Base-by-base conservation (phyloP, 2,113 vertebrate species). In the Neolamprologus hecqui region DNA sequence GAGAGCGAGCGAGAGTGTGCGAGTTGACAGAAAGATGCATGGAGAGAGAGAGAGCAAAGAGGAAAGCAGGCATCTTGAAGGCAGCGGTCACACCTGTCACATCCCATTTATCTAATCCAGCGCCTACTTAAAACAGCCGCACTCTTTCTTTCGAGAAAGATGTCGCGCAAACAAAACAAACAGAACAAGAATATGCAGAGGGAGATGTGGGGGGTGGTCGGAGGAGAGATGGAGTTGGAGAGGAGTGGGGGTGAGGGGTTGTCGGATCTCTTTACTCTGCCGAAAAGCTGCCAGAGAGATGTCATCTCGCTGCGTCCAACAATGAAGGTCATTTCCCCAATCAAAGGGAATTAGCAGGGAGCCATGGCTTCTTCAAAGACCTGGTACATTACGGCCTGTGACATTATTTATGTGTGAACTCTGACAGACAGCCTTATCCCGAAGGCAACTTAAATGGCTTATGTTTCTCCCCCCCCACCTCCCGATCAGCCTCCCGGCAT, bases 81-180 rank as follows among this genome's bases (percentile, higher is more conserved):
- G 95, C 96, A 94, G 90, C 93, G 92, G 96, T 97, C 96, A 97
- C 96, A 97, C 96, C 96, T 97, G 96, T 96, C 96, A 97, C 96
- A 96, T 96, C 96, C 94, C 95, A 97, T 97, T 96, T 96, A 95
- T 97, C 94, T 97, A 97, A 97, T 97, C 96, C 96, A 96, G 94
- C 70, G 95, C 96, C 95, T 96, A 94, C 96, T 97, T 96, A 96
- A 96, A 96, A 96, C 93, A 94, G 94, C 90, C 90, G 88, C 92
- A 89, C 94, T 94, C 91, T 95, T 92, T 92, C 93, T 95, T 93
- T 96, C 84, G 83, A 92, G 90, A 94, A 94, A 94, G 92, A 96
- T 94, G 94, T 94, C 77, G 91, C 45, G 84, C 92, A 93, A 96
- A 95, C 93, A 96, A 96, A 96, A 96, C 94, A 93, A 94, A 96